A percentile compares a stretch with the other conserved stretches of the same genome.
Evolutionary conservation across 1,140 invertebrate species (phyloP).

Genomic region (Ladona fulva): DNA sequence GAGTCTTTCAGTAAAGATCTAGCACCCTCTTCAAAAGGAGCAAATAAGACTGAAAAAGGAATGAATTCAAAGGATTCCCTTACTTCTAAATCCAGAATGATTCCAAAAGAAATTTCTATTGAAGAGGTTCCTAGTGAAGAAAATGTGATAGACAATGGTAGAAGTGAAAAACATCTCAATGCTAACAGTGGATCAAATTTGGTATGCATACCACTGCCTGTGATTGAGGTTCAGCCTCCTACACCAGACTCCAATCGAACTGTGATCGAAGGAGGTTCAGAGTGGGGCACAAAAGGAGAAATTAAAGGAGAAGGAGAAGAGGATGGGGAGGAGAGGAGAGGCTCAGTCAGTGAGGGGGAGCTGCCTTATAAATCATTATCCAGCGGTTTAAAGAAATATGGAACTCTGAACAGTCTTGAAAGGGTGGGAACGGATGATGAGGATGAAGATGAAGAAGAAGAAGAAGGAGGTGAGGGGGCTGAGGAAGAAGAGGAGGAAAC

Average conservation of each 20-base stretch:
- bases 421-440: constrained; percentile 47
- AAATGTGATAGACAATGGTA: not conserved
- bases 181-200: not conserved
- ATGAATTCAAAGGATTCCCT: not conserved
- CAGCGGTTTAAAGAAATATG: constrained; percentile 45
- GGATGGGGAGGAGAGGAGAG: not conserved
- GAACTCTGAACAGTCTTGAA: constrained; percentile 70
- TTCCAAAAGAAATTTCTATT: not conserved
- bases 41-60: not conserved
- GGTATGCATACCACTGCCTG: not conserved
- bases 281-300: not conserved
- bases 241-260: not conserved
- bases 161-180: not conserved
- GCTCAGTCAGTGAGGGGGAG: not conserved
- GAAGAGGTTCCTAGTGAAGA: not conserved
- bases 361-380: not conserved
- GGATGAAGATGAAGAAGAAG: constrained; percentile 36
- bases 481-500: constrained; percentile 16
- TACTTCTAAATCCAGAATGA: not conserved
- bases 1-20: not conserved
- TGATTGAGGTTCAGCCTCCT: not conserved
- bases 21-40: not conserved
- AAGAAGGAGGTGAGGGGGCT: constrained; percentile 15
- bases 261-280: not conserved
- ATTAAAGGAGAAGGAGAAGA: not conserved